These are phyloP conservation scores for Nanorana parkeri DNA, from an alignment of 2,113 vertebrate species.

Conservation along the genomic window DNA sequence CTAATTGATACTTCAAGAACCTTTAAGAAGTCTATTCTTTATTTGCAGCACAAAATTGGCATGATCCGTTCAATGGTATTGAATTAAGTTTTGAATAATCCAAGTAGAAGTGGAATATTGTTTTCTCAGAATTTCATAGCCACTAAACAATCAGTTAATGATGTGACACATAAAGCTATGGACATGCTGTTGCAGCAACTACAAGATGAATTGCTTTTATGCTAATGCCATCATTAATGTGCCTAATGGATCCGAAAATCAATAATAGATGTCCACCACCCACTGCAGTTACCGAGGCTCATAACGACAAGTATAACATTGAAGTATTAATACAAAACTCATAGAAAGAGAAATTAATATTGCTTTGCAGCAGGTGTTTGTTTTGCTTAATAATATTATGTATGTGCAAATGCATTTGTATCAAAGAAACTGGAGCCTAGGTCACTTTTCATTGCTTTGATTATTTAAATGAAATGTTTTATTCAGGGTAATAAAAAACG, in stretches of 20 bases:
- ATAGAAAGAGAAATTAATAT: not conserved
- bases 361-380: not conserved
- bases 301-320: slow-evolving; percentile 4
- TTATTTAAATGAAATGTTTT: too few species aligned
- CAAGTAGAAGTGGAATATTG: not conserved
- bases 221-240: slow-evolving; percentile 34
- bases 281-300: not conserved
- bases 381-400: not conserved
- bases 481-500: too few species aligned
- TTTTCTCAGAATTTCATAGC: not conserved
- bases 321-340: not conserved
- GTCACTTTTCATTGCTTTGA: not conserved
- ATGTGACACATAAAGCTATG: not conserved
- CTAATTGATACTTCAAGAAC: too few species aligned
- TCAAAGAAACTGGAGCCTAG: not conserved
- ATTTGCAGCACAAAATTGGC: too few species aligned
- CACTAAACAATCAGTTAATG: slow-evolving; percentile 9
- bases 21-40: too few species aligned
- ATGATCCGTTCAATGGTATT: too few species aligned
- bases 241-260: slow-evolving; percentile 20
- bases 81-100: too few species aligned
- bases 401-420: slow-evolving; percentile 12
- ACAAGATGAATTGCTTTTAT: slow-evolving; percentile 17
- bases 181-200: slow-evolving; percentile 27
- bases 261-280: slow-evolving; percentile 28